phyloP scores from a whole-genome alignment of 2,888 invertebrate species.

The Prosapia bicincta region DNA sequence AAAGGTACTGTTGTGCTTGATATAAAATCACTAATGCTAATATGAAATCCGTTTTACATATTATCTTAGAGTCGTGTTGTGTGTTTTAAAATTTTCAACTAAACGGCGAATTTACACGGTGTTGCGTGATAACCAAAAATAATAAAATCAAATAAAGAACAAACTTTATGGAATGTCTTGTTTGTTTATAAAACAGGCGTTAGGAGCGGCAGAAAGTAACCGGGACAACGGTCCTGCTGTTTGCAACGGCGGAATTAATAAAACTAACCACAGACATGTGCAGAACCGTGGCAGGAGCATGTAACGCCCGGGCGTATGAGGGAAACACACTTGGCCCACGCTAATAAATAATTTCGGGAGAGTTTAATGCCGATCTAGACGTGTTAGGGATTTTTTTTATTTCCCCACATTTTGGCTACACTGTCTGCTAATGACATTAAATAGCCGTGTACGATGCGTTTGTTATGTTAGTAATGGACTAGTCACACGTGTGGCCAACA shows the following conservation, averaged over 20 bases:
- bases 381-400: not conserved
- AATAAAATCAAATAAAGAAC: not conserved
- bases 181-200: not conserved
- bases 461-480: no score
- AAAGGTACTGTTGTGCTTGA: no score
- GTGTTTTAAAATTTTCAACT: no score
- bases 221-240: not conserved
- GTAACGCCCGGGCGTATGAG: no score
- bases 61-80: no score
- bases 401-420: not conserved
- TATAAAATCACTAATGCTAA: no score
- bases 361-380: not conserved
- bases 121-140: not conserved
- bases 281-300: no score
- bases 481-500: no score
- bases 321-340: not conserved
- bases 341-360: not conserved
- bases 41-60: no score
- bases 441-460: no score
- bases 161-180: not conserved
- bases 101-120: not conserved
- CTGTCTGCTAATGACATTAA: not conserved
- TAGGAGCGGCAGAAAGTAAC: not conserved
- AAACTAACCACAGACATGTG: not conserved
- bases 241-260: not conserved